Conservation (phyloP, 1,140 invertebrate species). For the Dendroctonus valens region DNA sequence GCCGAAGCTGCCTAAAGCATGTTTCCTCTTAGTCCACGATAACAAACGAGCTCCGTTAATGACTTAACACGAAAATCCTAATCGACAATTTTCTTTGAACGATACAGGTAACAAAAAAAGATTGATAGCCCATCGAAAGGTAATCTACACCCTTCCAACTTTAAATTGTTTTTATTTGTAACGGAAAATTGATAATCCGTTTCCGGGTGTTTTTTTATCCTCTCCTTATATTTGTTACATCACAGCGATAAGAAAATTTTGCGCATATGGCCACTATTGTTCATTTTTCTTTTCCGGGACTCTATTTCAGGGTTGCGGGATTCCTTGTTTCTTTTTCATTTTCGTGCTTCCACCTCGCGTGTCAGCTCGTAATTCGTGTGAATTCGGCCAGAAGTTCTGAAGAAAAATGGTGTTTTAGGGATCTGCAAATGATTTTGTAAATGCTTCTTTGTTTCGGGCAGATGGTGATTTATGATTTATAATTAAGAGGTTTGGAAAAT, state of each 20-base stretch:
- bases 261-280: slow-evolving; percentile 18
- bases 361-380: slow-evolving; percentile 18
- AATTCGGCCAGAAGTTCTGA: slow-evolving; percentile 27
- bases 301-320: slow-evolving; percentile 7
- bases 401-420: slow-evolving; percentile 25
- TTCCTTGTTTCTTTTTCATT: slow-evolving; percentile 17
- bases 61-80: slow-evolving; percentile 25
- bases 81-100: slow-evolving; percentile 24
- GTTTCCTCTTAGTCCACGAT: slow-evolving; percentile 12
- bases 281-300: slow-evolving; percentile 24
- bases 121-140: slow-evolving; percentile 27
- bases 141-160: slow-evolving; percentile 24
- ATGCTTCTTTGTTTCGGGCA: slow-evolving; percentile 17
- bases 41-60: slow-evolving; percentile 22
- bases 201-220: slow-evolving; percentile 3
- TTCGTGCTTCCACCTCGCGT: slow-evolving; percentile 22
- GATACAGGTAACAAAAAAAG: slow-evolving; percentile 28
- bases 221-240: slow-evolving; percentile 6
- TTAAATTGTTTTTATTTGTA: slow-evolving; percentile 26
- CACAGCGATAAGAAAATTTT: slow-evolving; percentile 24
- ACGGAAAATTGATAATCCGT: slow-evolving; percentile 23
- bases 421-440: slow-evolving; percentile 26
- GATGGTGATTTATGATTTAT: slow-evolving; percentile 17
- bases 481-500: slow-evolving; percentile 1
- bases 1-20: slow-evolving; percentile 9